Evolutionary conservation across 2,797 vertebrate species (phyloP).

Genomic region (Scomberomorus guttatus): DNA sequence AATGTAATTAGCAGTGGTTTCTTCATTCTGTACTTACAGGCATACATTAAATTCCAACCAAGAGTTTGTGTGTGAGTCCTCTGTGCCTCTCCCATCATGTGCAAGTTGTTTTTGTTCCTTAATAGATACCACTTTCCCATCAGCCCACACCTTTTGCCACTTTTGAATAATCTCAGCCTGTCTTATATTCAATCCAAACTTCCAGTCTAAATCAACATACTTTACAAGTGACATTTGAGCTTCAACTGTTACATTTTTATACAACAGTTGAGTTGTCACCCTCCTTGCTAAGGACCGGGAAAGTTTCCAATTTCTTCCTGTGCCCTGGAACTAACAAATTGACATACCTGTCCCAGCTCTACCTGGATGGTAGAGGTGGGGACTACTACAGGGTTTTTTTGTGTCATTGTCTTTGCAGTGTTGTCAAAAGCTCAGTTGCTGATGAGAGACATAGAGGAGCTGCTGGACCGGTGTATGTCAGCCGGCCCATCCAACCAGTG

Average conservation of each 20-base stretch:
- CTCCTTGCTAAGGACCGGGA: background rate
- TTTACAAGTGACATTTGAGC: background rate
- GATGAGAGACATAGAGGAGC: slow-evolving; percentile 63
- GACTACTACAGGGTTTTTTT: slow-evolving; percentile 1
- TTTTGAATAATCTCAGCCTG: background rate
- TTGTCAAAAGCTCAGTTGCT: slow-evolving; percentile 63
- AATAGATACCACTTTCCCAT: background rate
- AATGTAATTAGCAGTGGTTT: background rate
- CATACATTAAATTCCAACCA: background rate
- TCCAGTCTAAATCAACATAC: background rate
- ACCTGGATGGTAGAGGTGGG: background rate
- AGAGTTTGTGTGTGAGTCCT: background rate
- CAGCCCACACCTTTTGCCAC: background rate
- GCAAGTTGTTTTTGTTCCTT: background rate
- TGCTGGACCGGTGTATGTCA: slow-evolving; percentile 44
- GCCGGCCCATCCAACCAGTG: slow-evolving; percentile 4
- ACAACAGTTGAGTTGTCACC: no score
- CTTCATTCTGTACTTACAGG: background rate
- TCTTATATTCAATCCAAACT: background rate
- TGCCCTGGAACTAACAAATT: background rate
- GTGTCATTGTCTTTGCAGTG: slow-evolving; percentile 69
- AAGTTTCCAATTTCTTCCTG: background rate
- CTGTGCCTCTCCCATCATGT: background rate
- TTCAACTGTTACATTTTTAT: background rate
- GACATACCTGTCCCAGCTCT: no score